phyloP scores from a whole-genome alignment of 2,113 vertebrate genomes.

The Phylloscopus whistleri region DNA sequence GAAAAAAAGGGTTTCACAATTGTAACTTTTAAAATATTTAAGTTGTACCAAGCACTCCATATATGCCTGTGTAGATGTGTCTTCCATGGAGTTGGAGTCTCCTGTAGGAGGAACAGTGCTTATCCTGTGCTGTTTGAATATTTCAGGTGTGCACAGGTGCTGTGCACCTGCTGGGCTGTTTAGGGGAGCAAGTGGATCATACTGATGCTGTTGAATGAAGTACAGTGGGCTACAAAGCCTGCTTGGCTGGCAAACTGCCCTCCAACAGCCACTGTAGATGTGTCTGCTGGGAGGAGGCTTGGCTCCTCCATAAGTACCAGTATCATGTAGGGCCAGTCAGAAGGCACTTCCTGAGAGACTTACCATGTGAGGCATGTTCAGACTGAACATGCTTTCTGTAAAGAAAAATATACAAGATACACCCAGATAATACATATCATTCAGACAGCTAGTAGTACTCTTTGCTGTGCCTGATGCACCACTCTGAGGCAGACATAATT shows the following conservation, averaged over 20 bases:
- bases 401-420: neutral
- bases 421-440: neutral
- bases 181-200: neutral
- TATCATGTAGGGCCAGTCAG: neutral
- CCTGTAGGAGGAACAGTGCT: rapidly evolving
- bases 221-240: neutral
- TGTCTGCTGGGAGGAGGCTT: neutral
- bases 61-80: neutral
- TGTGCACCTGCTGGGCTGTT: neutral
- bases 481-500: neutral
- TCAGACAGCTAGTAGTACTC: neutral
- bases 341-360: neutral
- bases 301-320: neutral
- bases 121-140: neutral
- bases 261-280: neutral
- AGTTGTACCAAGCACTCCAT: neutral
- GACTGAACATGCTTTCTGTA: neutral
- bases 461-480: neutral
- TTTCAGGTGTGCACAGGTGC: neutral
- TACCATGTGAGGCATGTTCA: neutral
- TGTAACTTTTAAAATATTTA: neutral
- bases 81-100: neutral
- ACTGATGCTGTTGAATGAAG: neutral
- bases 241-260: neutral
- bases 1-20: neutral